Base-by-base conservation (phyloP, 2,888 invertebrate genomes). In the Leptinotarsa rubiginosa region DNA sequence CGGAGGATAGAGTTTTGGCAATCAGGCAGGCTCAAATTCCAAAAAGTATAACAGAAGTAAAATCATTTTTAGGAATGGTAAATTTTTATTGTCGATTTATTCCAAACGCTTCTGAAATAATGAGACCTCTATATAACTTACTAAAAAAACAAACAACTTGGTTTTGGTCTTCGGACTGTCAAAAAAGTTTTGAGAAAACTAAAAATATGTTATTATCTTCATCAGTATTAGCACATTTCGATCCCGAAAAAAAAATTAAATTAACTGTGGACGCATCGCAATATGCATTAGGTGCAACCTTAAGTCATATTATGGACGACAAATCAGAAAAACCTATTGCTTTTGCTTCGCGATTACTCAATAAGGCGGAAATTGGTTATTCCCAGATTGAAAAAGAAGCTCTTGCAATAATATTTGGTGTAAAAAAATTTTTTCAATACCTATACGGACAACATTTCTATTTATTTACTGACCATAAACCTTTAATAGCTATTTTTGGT, bases 401-500 rank as follows among this genome's bases (percentile, higher is more conserved):
- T 25, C 22, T 25, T 25, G 22, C 22, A 25, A 25, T 25, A 25
- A 25, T 25, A 25, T 25, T 25, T 25, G 22, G 22, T 25, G 22
- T 25, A 25, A 25, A 25, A 25, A 25, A 25, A 25, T 25, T 52
- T 66, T 65, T 50, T 47, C 70, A 74, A 20, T 70, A 74, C 49
- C 13, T 70, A 16, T 74, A 47, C 25, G 59, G 54, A 4, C 4
- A 62, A 64, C 52, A 65, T 47, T 70, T 70, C 41, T 22, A 16
- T 25, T 59, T 41, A 49, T 49, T 18, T 20, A 70, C 66, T 2
- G 59, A 56, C 20, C 65, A 74, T 47, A 73, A 73, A 56, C 65
- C 70, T 0, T 47, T 73, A 12, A 41, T 73, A 49, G 47, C 56
- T 65, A 54, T 74, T 25, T 25, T 25, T 25, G 22, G 22, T 25